Base-by-base conservation (phyloP, 2,113 vertebrate species). In the Indri indri region DNA sequence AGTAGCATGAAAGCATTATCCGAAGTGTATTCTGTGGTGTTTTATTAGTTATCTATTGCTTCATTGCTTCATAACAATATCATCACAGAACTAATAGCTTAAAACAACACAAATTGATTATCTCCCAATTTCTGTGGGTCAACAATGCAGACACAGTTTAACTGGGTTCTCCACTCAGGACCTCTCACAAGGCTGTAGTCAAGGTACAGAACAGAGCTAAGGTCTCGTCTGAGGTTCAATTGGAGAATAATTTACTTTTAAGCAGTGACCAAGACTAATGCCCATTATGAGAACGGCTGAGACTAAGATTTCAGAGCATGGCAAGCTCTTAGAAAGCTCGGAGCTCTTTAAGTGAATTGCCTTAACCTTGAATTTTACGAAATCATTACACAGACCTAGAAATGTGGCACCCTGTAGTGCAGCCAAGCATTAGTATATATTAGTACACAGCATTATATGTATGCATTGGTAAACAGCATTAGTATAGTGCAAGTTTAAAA, bases 311-410 rank as follows among this genome's bases (percentile, higher is more conserved):
- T 6, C 3, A 45, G 10, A 40, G 0, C 17, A 8, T 25, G 23
- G 22, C 23, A 71, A 11, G 0, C 59, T 9, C 12, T 5, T 37
- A 40, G 5, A 1, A 70, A 76, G 20, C 42, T 0, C 30, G 3
- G 25, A 7, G 3, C 23, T 87, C 10, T 66, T 34, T 61, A n/a
- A n/a, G n/a, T n/a, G n/a, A n/a, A n/a, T n/a, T n/a, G n/a, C n/a
- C n/a, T n/a, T n/a, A n/a, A n/a, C n/a, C n/a, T n/a, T n/a, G n/a
- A n/a, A n/a, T n/a, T n/a, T n/a, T n/a, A n/a, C n/a, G n/a, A n/a
- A n/a, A n/a, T n/a, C n/a, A n/a, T n/a, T n/a, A n/a, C n/a, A n/a
- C n/a, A n/a, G n/a, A n/a, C n/a, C n/a, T n/a, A n/a, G n/a, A n/a
- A n/a, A n/a, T n/a, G n/a, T n/a, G n/a, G n/a, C n/a, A n/a, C n/a